Evolutionary conservation across 2,797 vertebrate genomes (phyloP), one percentile per base, ranked within the genome.

Genomic region (Danio kyathit): DNA sequence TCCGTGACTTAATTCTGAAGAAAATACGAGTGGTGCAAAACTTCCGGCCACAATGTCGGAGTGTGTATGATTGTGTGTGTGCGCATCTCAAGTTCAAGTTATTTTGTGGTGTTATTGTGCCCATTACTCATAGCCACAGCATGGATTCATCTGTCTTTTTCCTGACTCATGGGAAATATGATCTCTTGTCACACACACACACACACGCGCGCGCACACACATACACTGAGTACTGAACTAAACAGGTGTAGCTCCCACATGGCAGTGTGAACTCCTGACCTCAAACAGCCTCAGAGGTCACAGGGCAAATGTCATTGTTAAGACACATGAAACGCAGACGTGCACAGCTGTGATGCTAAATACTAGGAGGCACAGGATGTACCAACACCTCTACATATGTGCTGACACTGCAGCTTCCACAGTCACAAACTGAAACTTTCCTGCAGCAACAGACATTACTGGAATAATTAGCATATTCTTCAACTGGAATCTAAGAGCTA

Each of bases 61-160:
- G 56, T 70, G 52, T 57, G 11, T 83, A 41, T 79, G 49, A 74
- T 14, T 57, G 65, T 21, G 16, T 72, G 13, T 29, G 46, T 40
- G 76, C 8, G 29, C 21, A 46, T 82, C 60, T 61, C 57, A 82
- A 73, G 57, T 57, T 78, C 71, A 67, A 81, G 76, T 61, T 77
- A 83, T 84, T 80, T 79, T 80, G 80, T 84, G 78, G 74, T 74
- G 72, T 83, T 76, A 77, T 77, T 80, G 57, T 73, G 69, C 75
- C 73, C 82, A 83, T 86, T 83, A 86, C 79, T 85, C 84, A 77
- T 76, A 76, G 49, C 60, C 81, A 63, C 84, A 83, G 81, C 67
- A 75, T 65, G 59, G 79, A 80, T 70, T 80, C 80, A 80, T 80
- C 73, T 69, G 73, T 79, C 79, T 52, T 61, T 76, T 65, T 85